Conservation (phyloP, 1,140 invertebrate genomes). For the Listronotus oregonensis region DNA sequence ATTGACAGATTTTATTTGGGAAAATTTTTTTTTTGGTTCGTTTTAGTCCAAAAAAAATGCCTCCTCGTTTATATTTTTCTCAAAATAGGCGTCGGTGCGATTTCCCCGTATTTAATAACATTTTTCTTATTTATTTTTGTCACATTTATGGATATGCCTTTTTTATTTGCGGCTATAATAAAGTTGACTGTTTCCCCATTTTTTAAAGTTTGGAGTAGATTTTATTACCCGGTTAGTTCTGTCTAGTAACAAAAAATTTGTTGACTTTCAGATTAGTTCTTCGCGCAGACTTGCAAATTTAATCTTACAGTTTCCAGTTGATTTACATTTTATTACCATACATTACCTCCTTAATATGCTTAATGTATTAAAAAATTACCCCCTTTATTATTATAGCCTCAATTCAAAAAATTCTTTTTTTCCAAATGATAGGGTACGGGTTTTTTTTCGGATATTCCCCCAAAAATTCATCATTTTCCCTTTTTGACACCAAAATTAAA, state of each 20-base stretch:
- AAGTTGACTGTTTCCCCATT: conserved; percentile 22
- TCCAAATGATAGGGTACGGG: neutral
- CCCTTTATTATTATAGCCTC: conserved; percentile 20
- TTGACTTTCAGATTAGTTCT: conserved; percentile 16
- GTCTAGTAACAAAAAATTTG: conserved; percentile 18
- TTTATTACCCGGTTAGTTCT: conserved; percentile 18
- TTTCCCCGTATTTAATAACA: conserved; percentile 13
- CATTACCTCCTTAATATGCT: conserved; percentile 18
- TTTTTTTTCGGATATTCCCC: no score
- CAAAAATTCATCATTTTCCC: no score
- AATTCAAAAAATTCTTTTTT: conserved; percentile 5
- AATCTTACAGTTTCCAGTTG: conserved; percentile 22
- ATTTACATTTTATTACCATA: conserved; percentile 26
- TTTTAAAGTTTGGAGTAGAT: conserved; percentile 23
- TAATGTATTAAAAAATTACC: conserved; percentile 24
- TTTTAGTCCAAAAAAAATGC: conserved; percentile 8
- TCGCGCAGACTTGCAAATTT: conserved; percentile 18
- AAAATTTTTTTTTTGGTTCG: conserved; percentile 20
- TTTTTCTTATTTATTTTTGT: conserved; percentile 27
- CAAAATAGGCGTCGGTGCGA: conserved; percentile 24
- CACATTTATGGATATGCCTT: conserved; percentile 22
- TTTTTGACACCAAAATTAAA: no score
- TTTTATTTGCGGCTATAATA: conserved; percentile 15
- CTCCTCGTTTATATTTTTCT: conserved; percentile 23
- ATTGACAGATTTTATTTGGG: conserved; percentile 33